These are phyloP conservation scores for Trachelus iudaicus DNA, from an alignment of 2,888 invertebrate genomes.

Conservation along the genomic window DNA sequence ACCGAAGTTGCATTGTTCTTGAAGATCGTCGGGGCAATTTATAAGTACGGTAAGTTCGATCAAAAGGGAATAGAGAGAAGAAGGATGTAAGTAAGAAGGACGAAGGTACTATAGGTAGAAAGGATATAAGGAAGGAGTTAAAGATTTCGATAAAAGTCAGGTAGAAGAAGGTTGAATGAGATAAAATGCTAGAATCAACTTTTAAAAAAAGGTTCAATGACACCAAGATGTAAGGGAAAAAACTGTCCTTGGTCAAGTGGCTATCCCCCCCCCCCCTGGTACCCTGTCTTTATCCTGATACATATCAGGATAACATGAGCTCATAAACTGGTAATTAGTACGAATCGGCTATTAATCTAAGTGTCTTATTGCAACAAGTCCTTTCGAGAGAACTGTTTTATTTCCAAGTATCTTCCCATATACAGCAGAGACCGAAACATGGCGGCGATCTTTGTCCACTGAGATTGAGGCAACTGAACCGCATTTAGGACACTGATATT, in stretches of 20 bases:
- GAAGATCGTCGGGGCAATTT: conserved; percentile 16
- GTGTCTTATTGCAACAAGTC: conserved; percentile 28
- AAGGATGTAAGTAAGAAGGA: neutral
- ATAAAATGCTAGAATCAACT: too few species aligned
- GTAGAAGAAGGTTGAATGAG: too few species aligned
- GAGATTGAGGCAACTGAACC: too few species aligned
- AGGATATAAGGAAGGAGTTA: neutral
- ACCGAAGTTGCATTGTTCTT: conserved; percentile 21
- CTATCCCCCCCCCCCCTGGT: too few species aligned
- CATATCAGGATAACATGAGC: conserved; percentile 16
- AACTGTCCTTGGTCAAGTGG: too few species aligned
- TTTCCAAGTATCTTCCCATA: conserved; percentile 46
- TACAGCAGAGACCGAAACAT: conserved; percentile 20
- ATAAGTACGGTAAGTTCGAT: conserved; percentile 22
- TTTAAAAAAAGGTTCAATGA: too few species aligned
- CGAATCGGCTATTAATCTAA: conserved; percentile 55
- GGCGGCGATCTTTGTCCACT: too few species aligned
- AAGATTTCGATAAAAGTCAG: too few species aligned
- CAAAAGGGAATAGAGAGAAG: conserved; percentile 2
- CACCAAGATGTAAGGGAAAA: too few species aligned
- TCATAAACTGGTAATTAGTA: conserved; percentile 52
- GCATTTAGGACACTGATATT: too few species aligned
- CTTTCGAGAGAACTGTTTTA: conserved; percentile 37
- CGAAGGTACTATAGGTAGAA: neutral
- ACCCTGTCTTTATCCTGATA: neutral